Percentiles rank a stretch among this genome's conserved stretches.
These are phyloP conservation scores for Trogon surrucura DNA, from an alignment of 2,113 vertebrate genomes.

Conservation along the genomic window DNA sequence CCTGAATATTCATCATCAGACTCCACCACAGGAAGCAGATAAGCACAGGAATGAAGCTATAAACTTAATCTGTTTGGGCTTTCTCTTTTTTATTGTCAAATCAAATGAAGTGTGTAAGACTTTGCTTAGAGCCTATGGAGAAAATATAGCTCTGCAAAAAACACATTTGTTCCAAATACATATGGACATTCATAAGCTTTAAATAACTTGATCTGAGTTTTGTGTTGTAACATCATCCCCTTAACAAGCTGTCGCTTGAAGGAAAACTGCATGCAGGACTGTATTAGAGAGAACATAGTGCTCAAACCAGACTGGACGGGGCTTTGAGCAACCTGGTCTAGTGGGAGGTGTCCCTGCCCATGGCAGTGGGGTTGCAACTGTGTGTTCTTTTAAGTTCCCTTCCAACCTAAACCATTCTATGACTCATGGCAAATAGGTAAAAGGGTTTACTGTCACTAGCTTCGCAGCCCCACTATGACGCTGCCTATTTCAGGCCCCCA, in stretches of 20 bases:
- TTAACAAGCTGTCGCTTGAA: neutral
- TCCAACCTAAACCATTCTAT: too few species aligned
- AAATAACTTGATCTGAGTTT: neutral
- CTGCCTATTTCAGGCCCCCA: neutral
- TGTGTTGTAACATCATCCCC: neutral
- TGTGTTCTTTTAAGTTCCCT: too few species aligned
- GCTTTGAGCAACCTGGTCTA: too few species aligned
- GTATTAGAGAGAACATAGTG: rapidly evolving
- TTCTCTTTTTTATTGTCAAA: neutral
- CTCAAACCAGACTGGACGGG: too few species aligned
- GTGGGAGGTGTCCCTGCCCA: too few species aligned
- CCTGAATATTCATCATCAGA: neutral
- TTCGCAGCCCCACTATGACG: neutral
- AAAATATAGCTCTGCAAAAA: neutral
- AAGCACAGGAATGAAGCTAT: neutral
- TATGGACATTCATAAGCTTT: neutral
- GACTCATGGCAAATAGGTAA: neutral
- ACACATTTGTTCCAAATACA: neutral
- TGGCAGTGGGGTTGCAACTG: too few species aligned
- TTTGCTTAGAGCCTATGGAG: neutral
- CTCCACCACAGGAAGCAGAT: neutral
- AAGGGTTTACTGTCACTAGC: rapidly evolving
- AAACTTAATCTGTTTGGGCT: neutral
- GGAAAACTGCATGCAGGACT: neutral
- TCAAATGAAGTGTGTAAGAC: neutral